A percentile compares a stretch with the other conserved stretches of the same genome.
Evolutionary conservation across 2,888 invertebrate species (phyloP).

Genomic region (Epirrhoe tristata): DNA sequence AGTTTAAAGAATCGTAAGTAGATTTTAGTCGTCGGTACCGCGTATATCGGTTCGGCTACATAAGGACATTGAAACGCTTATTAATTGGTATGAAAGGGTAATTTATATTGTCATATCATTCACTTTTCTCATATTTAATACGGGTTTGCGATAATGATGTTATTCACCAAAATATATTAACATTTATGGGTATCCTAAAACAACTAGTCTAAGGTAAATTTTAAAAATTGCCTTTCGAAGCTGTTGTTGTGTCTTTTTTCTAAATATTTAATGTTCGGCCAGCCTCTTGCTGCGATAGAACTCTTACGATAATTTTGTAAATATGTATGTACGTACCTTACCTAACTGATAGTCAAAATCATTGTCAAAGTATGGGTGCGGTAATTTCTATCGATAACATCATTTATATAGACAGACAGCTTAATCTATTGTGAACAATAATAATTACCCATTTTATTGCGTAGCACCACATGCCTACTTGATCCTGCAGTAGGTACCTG

Average conservation of each 20-base stretch:
- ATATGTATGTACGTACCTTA: constrained; percentile 29
- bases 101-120: constrained; percentile 86
- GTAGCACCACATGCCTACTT: background rate
- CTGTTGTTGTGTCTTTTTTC: constrained; percentile 80
- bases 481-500: background rate
- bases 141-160: constrained; percentile 86
- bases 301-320: constrained; percentile 41
- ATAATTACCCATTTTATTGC: constrained; percentile 12
- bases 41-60: constrained; percentile 75
- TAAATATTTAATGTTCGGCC: constrained; percentile 80
- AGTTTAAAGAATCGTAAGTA: constrained; percentile 79
- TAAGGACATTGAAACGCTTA: constrained; percentile 86
- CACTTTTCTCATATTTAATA: constrained; percentile 85
- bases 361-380: constrained; percentile 37
- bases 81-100: constrained; percentile 86
- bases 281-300: constrained; percentile 60
- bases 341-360: constrained; percentile 27
- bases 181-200: constrained; percentile 80
- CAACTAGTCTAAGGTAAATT: constrained; percentile 82
- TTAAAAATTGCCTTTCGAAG: constrained; percentile 81
- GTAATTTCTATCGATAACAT: constrained; percentile 21
- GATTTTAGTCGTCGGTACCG: constrained; percentile 76
- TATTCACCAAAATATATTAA: constrained; percentile 84
- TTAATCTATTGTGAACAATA: constrained; percentile 5
- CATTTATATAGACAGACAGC: constrained; percentile 7